Evolutionary conservation across 2,888 invertebrate genomes (phyloP), one percentile per base, ranked within the genome.

Genomic region (Arrhopalites spinosus): DNA sequence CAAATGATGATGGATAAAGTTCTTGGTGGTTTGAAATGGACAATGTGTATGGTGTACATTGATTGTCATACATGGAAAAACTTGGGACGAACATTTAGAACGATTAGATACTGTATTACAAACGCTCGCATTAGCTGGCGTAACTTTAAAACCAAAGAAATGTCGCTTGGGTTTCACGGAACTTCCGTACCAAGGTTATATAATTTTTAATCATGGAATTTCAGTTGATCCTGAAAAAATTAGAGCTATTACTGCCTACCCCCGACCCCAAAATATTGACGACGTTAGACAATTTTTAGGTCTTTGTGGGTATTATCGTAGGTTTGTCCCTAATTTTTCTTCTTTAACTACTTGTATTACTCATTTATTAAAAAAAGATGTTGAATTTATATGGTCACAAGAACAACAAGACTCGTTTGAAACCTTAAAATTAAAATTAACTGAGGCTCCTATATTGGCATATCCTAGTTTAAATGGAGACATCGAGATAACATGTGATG

Each of bases 261-360:
- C 82, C 15, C 23, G 30, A 5, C 84, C 84, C 1, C 64, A 53
- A 5, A 81, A 67, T 36, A 68, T 82, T 1, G 64, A 68, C 1
- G 80, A 82, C 29, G 66, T 84, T 2, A 43, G 80, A n/a, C 72
- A 79, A 3, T 84, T 84, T 43, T 25, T 85, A 1, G 84, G 84
- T 11, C 56, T 83, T 56, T 80, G 78, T 3, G 78, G 79, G 0
- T 85, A 83, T 81, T 85, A 84, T 76, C 11, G 84, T n/a, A 66
- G 79, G 66, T 83, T 83, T 59, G 83, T 84, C 7, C 53, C 68
- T 20, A 73, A 82, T 8, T 83, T 83, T 76, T 75, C 83, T 0
- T 66, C 78, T 5, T 76, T 83, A 15, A 79, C 83, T 0, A 79
- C 76, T 70, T 83, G 83, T 17, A 68, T 83, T 1, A 83, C 80